Evolutionary conservation across 1,140 invertebrate genomes (phyloP), one percentile per base, ranked within the genome.

Genomic region (Aphelenchoides avenae): DNA sequence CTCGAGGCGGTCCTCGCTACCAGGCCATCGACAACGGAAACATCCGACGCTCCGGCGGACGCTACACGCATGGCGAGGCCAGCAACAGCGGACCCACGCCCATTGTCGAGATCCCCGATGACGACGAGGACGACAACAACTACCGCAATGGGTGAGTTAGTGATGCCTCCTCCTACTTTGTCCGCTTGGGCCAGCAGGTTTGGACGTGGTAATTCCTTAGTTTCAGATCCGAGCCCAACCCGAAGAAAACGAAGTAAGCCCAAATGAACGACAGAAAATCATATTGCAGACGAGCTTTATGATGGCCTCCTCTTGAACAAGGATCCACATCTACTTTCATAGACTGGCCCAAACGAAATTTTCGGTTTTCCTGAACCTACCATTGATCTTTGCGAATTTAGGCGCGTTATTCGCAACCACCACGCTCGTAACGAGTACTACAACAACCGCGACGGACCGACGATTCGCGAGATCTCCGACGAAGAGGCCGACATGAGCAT

Each of bases 101-200:
- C 15, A 71, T 67, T 6, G 43, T 68, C n/a, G 61, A 53, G 15
- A 46, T 68, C 42, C 65, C 65, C 3, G 65, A 68, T 46, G 68
- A 71, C 4, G 67, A 70, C 15, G 63, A 70, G 13, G 62, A 64
- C 5, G 64, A 66, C 15, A 41, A 68, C 3, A 22, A 5, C 0
- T 39, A 27, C 22, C 46, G 52, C 15, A 46, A 6, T 36, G 20
- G 15, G 7, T 50, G 18, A n/a, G n/a, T 50, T 46, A 34, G 13
- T 9, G 11, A 24, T 31, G 20, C 18, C 9, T 13, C 22, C 9
- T 15, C 20, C 18, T 7, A 41, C 20, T 5, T 0, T 3, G n/a
- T 49, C 18, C 4, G 13, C n/a, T 33, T 6, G 5, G 1, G 4
- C 30, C 30, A 18, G n/a, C 44, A 31, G 3, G 43, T 46, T 46